Conservation (phyloP, 2,797 vertebrate species). For the Myotis daubentonii region DNA sequence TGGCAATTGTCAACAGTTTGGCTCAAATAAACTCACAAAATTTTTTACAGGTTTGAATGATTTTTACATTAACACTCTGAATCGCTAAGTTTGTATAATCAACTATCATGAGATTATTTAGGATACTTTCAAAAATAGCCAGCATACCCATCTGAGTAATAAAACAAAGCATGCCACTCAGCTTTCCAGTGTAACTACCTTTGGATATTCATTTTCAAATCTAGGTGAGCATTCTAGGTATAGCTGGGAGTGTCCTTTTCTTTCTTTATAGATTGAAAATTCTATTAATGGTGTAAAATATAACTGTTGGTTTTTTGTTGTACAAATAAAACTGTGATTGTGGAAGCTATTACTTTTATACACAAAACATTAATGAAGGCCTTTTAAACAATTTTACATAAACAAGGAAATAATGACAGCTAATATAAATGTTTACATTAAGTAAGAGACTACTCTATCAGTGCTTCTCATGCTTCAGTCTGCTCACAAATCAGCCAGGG, state of each 20-base stretch:
- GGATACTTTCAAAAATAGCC: slow-evolving; percentile 7
- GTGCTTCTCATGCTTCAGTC: background rate
- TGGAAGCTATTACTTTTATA: slow-evolving; percentile 61
- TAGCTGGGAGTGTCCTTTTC: background rate
- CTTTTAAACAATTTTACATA: slow-evolving; percentile 49
- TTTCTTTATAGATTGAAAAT: slow-evolving; percentile 52
- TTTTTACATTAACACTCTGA: background rate
- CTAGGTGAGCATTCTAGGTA: background rate
- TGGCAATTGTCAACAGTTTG: too few relatives aligned
- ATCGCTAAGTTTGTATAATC: background rate
- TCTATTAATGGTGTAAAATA: background rate
- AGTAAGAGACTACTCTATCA: background rate
- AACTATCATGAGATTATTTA: background rate
- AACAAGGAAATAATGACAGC: slow-evolving; percentile 52
- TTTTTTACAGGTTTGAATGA: too few relatives aligned
- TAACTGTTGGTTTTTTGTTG: slow-evolving; percentile 54
- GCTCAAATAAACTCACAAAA: too few relatives aligned
- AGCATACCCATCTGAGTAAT: background rate
- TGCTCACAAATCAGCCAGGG: background rate
- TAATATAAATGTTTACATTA: slow-evolving; percentile 67
- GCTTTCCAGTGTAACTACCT: background rate
- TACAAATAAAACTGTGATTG: slow-evolving; percentile 17
- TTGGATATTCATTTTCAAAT: slow-evolving; percentile 23
- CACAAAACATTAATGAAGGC: slow-evolving; percentile 47
- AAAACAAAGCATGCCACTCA: background rate